Evolutionary conservation across 2,113 vertebrate genomes (phyloP), one percentile per base, ranked within the genome.

Genomic region (Thymallus thymallus): DNA sequence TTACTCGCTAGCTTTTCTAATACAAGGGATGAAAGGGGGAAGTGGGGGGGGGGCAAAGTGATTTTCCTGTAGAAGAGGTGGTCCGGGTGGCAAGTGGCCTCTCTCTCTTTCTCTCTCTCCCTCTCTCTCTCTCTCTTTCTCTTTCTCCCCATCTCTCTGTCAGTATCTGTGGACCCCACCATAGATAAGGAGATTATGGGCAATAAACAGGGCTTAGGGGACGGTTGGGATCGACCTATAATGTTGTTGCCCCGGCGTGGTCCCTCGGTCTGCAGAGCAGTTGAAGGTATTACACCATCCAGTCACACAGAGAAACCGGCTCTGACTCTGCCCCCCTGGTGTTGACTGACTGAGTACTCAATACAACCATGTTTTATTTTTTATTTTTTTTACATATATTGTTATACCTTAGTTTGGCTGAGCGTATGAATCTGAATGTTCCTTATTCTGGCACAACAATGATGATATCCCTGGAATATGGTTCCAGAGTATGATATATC

Each of bases 131-230:
- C 69, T 69, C 73, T 68, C 32, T 61, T 70, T 56, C 41, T 35
- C 61, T 76, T 29, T 56, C 64, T 51, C 6, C 56, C 65, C n/a
- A 85, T 58, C 56, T 62, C 13, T 29, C 26, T 64, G 13, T 64
- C 29, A 64, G n/a, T 68, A 46, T 73, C 62, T 69, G 71, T 41
- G 56, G 55, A 51, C 51, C 60, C 29, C 45, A 65, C 48, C 30
- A 75, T 67, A 80, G 65, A 48, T 80, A 78, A 82, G 78, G 62
- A 75, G 80, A 84, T 82, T 73, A 41, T 45, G 64, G 66, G 24
- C 56, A 70, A 73, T 78, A 72, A 78, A 71, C 65, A 69, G 65
- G 51, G 70, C 67, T 82, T 61, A 35, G 68, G 69, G 69, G 70
- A 81, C 26, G 45, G 56, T 20, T 62, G 58, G 30, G 61, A 79